A percentile compares a stretch with the other conserved stretches of the same genome.
Evolutionary conservation across 2,113 vertebrate genomes (phyloP).

Genomic region (Meleagris gallopavo): DNA sequence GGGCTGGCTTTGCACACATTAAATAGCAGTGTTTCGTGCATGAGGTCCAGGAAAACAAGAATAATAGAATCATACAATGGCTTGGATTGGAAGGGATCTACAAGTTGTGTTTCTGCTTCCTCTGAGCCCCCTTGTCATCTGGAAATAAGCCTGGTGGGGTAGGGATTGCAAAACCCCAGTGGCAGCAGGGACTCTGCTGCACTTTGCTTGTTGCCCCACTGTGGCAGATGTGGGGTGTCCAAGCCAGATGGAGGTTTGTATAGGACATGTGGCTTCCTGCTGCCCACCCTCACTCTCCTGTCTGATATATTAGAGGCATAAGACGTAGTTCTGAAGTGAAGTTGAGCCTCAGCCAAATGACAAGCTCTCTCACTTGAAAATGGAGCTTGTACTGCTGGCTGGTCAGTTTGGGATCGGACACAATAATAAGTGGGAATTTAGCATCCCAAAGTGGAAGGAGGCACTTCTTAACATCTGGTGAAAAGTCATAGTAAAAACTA

Average conservation of each 20-base stretch:
- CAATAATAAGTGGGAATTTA: neutral
- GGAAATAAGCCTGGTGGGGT: fast-evolving
- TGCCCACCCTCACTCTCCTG: neutral
- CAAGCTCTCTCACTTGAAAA: neutral
- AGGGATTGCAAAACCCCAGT: neutral
- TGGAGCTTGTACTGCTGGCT: neutral
- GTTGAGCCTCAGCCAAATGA: fast-evolving
- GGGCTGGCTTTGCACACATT: neutral
- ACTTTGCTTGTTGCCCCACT: neutral
- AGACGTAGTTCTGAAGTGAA: neutral
- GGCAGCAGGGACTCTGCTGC: neutral
- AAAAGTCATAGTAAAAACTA: neutral
- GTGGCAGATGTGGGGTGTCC: fast-evolving
- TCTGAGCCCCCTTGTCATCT: neutral
- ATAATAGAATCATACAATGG: too few species aligned
- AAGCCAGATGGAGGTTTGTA: neutral
- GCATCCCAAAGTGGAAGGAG: neutral
- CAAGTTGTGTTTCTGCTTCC: fast-evolving
- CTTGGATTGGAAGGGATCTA: neutral
- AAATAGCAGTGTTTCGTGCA: fast-evolving
- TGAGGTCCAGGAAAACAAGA: neutral
- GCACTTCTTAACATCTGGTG: neutral
- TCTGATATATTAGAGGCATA: fast-evolving
- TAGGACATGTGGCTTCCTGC: fast-evolving
- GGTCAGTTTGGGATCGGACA: neutral